Evolutionary conservation across 2,888 invertebrate genomes (phyloP).

Genomic region (Pantelozetes paolii): DNA sequence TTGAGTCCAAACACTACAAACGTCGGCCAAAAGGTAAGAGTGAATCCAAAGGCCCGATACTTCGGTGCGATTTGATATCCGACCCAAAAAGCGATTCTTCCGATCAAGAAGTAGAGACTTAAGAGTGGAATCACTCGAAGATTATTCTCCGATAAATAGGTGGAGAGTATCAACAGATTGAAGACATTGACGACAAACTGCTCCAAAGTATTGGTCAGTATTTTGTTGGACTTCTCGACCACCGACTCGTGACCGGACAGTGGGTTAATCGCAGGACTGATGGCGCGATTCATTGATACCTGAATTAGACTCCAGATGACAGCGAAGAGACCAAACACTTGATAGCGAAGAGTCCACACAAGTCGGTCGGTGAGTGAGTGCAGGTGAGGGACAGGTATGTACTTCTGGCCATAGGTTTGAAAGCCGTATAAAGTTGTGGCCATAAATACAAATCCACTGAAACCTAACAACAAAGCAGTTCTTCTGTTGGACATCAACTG

Average conservation of each 20-base stretch:
- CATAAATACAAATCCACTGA: not conserved
- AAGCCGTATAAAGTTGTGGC: not conserved
- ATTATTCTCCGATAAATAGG: conserved; percentile 35
- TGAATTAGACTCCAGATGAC: conserved; percentile 15
- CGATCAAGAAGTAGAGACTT: conserved; percentile 36
- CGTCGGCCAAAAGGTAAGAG: conserved; percentile 29
- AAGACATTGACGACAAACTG: conserved; percentile 40
- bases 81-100: conserved; percentile 40
- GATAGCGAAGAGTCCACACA: conserved; percentile 37
- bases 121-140: conserved; percentile 39
- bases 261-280: conserved; percentile 25
- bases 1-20: not conserved
- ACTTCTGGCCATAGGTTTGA: not conserved
- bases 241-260: conserved; percentile 25
- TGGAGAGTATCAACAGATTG: conserved; percentile 40
- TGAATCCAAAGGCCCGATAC: conserved; percentile 42
- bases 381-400: conserved; percentile 20
- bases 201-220: conserved; percentile 41
- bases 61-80: conserved; percentile 41
- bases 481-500: not conserved
- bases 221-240: conserved; percentile 33
- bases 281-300: not conserved
- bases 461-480: not conserved
- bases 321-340: conserved; percentile 18
- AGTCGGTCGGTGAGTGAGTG: conserved; percentile 38